A percentile compares a stretch with the other conserved stretches of the same genome.
Evolutionary conservation across 2,888 invertebrate species (phyloP).

Genomic region (Dione juno): DNA sequence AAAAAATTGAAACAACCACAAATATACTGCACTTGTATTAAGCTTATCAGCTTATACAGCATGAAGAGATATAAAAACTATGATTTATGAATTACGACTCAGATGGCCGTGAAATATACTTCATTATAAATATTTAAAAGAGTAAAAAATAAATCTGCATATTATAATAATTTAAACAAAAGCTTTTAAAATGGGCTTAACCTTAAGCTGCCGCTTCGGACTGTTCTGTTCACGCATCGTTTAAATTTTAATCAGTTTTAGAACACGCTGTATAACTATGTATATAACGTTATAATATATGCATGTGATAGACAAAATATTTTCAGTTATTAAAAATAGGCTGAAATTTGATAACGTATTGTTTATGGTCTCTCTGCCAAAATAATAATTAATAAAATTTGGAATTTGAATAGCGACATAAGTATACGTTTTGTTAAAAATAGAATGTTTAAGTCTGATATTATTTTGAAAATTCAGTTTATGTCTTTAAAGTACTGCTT

Average conservation of each 20-base stretch:
- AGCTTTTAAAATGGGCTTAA: not conserved
- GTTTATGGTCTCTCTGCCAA: too few species aligned
- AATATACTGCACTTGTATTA: not conserved
- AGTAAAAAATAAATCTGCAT: not conserved
- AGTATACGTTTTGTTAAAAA: too few species aligned
- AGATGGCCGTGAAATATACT: not conserved
- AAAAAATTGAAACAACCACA: not conserved
- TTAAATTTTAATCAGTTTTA: slow-evolving; percentile 1
- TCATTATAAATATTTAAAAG: not conserved
- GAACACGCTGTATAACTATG: too few species aligned
- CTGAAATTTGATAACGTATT: too few species aligned
- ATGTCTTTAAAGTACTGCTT: too few species aligned
- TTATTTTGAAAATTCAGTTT: too few species aligned
- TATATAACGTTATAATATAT: too few species aligned
- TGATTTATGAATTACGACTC: not conserved
- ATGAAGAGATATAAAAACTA: not conserved
- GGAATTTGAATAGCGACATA: too few species aligned
- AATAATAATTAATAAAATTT: too few species aligned
- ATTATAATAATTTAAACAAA: slow-evolving; percentile 5
- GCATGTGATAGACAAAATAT: too few species aligned
- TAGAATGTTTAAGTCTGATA: too few species aligned
- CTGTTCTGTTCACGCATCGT: not conserved
- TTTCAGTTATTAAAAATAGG: too few species aligned
- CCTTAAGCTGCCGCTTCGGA: not conserved
- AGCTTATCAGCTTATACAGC: not conserved